Percentiles rank a stretch among this genome's conserved stretches.
These are phyloP conservation scores for Netta rufina DNA, from an alignment of 2,797 vertebrate species.

Conservation along the genomic window DNA sequence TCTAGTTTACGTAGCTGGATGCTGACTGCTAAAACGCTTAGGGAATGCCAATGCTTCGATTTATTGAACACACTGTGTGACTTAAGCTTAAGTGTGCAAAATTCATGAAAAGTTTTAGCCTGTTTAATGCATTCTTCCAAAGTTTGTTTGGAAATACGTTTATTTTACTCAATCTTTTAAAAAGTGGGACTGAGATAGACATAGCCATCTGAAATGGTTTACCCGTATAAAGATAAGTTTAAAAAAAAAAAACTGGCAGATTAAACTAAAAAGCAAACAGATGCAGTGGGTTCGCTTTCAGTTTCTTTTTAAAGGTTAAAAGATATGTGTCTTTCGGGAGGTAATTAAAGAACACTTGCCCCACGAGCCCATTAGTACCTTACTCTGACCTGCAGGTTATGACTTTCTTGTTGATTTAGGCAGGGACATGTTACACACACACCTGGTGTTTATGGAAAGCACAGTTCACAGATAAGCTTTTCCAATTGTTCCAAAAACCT, in stretches of 20 bases:
- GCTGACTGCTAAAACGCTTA: slow-evolving; percentile 79
- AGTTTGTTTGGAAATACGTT: neutral
- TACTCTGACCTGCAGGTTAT: slow-evolving; percentile 54
- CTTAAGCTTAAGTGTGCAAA: slow-evolving; percentile 31
- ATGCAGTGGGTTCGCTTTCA: neutral
- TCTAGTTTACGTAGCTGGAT: slow-evolving; percentile 79
- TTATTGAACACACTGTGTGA: slow-evolving; percentile 71
- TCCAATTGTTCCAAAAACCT: slow-evolving; percentile 26
- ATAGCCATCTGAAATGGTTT: neutral
- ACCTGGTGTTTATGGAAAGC: slow-evolving; percentile 62
- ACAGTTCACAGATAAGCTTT: neutral
- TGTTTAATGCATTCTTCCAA: neutral
- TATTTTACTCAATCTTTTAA: neutral
- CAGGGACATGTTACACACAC: slow-evolving; percentile 27
- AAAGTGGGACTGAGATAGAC: neutral
- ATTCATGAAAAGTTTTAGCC: neutral
- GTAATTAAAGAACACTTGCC: slow-evolving; percentile 64
- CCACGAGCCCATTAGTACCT: slow-evolving; percentile 52
- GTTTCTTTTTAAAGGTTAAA: slow-evolving; percentile 58
- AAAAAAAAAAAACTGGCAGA: neutral
- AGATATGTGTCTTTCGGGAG: slow-evolving; percentile 52
- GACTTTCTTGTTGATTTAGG: slow-evolving; percentile 52
- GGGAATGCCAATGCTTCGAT: slow-evolving; percentile 75
- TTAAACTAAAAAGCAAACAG: slow-evolving; percentile 3
- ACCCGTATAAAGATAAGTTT: neutral